phyloP scores from a whole-genome alignment of 2,888 invertebrate genomes.

The Thymelicus acteon region DNA sequence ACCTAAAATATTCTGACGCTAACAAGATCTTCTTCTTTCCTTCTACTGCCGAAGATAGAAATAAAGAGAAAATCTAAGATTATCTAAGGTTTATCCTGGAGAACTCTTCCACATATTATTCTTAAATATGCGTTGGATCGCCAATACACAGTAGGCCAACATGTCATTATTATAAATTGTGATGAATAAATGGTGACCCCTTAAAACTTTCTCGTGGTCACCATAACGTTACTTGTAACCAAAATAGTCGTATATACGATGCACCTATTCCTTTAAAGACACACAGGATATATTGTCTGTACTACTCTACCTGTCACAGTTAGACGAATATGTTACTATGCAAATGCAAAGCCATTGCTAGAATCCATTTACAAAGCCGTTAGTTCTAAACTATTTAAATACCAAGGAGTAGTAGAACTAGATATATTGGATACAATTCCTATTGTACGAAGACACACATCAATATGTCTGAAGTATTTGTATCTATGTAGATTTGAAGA shows the following conservation, averaged over 20 bases:
- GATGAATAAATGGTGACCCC: too few relatives aligned
- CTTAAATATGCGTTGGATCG: too few relatives aligned
- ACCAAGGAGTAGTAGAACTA: constrained; percentile 1
- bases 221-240: too few relatives aligned
- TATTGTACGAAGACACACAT: neutral
- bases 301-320: neutral
- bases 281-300: neutral
- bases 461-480: constrained; percentile 8
- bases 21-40: too few relatives aligned
- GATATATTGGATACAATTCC: constrained; percentile 12
- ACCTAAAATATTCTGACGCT: too few relatives aligned
- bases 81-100: too few relatives aligned
- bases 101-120: too few relatives aligned
- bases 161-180: too few relatives aligned
- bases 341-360: constrained; percentile 16
- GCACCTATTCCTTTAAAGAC: neutral
- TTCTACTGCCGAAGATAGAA: too few relatives aligned
- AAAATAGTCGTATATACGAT: neutral
- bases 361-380: constrained; percentile 18
- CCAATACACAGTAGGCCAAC: too few relatives aligned
- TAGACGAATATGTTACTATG: constrained; percentile 9
- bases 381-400: constrained; percentile 7
- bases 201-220: too few relatives aligned
- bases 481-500: constrained; percentile 3
- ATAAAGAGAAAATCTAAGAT: too few relatives aligned